These are phyloP conservation scores for Hypena proboscidalis DNA, from an alignment of 2,888 invertebrate species.

Conservation along the genomic window DNA sequence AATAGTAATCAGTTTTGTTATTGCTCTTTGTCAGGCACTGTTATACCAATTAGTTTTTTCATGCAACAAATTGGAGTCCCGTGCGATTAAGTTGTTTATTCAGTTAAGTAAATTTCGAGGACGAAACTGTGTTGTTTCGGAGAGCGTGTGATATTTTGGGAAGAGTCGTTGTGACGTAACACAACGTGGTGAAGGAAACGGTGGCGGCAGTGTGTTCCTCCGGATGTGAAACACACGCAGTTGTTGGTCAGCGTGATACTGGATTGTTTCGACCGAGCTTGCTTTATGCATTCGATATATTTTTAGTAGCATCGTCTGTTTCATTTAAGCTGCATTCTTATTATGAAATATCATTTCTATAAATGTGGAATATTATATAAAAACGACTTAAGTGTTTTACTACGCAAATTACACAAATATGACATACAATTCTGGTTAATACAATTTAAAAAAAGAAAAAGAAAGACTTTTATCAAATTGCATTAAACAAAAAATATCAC, in stretches of 20 bases:
- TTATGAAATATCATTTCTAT: no score
- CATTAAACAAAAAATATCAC: no score
- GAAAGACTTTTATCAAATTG: no score
- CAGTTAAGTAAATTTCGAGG: conserved; percentile 2
- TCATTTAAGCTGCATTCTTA: no score
- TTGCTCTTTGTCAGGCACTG: neutral
- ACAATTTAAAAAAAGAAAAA: no score
- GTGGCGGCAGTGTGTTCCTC: conserved; percentile 46
- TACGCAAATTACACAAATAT: no score
- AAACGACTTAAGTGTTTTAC: no score
- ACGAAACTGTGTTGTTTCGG: conserved; percentile 14
- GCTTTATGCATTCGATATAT: conserved; percentile 12
- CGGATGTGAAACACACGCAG: conserved; percentile 46
- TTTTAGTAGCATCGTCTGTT: neutral
- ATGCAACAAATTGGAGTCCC: neutral
- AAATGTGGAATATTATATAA: no score
- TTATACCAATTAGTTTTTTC: neutral
- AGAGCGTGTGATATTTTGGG: conserved; percentile 29
- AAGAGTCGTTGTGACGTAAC: conserved; percentile 38
- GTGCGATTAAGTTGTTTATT: conserved; percentile 1
- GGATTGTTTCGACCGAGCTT: conserved; percentile 17
- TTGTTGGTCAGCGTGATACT: conserved; percentile 34
- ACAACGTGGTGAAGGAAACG: conserved; percentile 44
- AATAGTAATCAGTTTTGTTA: no score
- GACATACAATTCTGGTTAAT: no score